Conservation (phyloP, 2,888 invertebrate species). For the Drosophila mercatorum region DNA sequence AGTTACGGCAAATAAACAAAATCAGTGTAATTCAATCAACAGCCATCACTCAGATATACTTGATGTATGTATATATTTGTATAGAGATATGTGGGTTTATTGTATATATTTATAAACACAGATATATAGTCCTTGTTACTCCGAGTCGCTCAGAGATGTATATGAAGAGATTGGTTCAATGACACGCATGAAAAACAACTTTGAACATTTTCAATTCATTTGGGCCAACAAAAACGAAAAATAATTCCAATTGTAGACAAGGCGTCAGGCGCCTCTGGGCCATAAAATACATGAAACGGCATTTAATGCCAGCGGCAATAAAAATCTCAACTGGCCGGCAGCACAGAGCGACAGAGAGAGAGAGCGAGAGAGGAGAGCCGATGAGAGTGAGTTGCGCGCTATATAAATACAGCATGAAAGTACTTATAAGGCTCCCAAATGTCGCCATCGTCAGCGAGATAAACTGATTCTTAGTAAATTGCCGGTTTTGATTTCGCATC, state of each 20-base stretch:
- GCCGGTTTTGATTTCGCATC: constrained; percentile 39
- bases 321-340: constrained; percentile 46
- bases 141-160: not conserved
- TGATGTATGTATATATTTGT: not conserved
- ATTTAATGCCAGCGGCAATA: constrained; percentile 54
- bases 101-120: constrained; percentile 10
- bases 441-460: constrained; percentile 27
- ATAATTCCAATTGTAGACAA: constrained; percentile 53
- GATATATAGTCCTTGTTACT: constrained; percentile 42
- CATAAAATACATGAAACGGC: constrained; percentile 67
- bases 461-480: constrained; percentile 13
- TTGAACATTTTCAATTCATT: constrained; percentile 44
- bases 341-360: not conserved
- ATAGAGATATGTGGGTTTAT: constrained; percentile 1
- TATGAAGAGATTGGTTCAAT: constrained; percentile 59
- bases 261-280: constrained; percentile 55
- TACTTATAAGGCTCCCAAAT: constrained; percentile 43
- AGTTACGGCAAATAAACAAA: constrained; percentile 32
- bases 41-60: constrained; percentile 25
- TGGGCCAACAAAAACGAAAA: constrained; percentile 36
- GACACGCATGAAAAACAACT: constrained; percentile 50
- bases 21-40: constrained; percentile 39
- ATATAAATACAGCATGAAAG: constrained; percentile 17
- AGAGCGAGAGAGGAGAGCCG: not conserved
- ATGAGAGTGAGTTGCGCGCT: constrained; percentile 15